Evolutionary conservation across 64 coral and sea anemone species (phyloP), one percentile per base, ranked within the genome.

Genomic region (Hydrozoanthus tunicans): DNA sequence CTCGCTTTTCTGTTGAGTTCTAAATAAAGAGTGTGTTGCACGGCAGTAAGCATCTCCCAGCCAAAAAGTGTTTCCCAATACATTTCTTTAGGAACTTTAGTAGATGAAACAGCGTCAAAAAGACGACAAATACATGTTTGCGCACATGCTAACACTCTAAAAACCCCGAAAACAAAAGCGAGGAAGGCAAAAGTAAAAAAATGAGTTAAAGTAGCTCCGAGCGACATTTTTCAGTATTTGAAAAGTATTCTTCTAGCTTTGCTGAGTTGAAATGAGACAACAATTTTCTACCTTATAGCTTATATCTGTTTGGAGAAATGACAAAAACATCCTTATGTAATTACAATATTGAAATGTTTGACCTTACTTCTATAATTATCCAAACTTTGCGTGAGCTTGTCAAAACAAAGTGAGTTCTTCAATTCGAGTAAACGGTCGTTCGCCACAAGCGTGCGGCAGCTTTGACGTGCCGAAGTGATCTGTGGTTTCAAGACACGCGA

Each of bases 1-100:
- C 20, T 12, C 5, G 69, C 90, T 53, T 65, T 83, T 82, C 60
- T 92, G 7, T 58, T 91, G 20, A 91, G 66, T n/a, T 91, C 90
- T 15, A 91, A 17, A 4, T 74, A 58, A 73, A 80, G 56, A 53
- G 79, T 61, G 58, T 26, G 65, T 72, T 56, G 70, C 56, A 83
- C 23, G 0, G 90, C 60, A 6, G 82, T 23, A 6, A 82, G 70
- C 90, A 91, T 91, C n/a, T 83, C 54, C 90, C 90, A 91, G 14
- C 90, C 90, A 74, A 91, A 82, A 27, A 62, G 24, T 32, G 90
- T 91, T 17, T 81, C 90, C 79, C 79, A 64, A 24, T 91, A 83
- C 79, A 73, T 73, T 12, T 61, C 71, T 91, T 82, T 24, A 17
- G 55, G 90, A 1, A 83, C 62, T 56, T 91, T 14, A 56, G 83